Evolutionary conservation across 2,888 invertebrate genomes (phyloP).

Genomic region (Heteromurus nitidus): DNA sequence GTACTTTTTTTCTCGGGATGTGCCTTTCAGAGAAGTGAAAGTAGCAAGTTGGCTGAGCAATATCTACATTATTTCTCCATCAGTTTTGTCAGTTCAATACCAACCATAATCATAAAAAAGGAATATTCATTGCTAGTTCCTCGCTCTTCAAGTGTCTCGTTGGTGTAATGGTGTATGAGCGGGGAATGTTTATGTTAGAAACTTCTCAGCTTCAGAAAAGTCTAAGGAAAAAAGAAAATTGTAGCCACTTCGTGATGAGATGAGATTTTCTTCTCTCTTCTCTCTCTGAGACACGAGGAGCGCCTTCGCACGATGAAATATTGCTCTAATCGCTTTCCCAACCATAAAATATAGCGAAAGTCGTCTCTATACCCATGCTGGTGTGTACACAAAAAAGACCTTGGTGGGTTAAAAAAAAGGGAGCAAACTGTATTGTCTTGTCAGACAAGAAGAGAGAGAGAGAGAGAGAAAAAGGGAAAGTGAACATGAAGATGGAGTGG

Average conservation of each 20-base stretch:
- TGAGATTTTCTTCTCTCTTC: conserved; percentile 30
- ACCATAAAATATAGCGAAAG: conserved; percentile 13
- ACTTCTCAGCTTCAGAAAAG: too few relatives aligned
- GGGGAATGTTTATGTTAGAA: not conserved
- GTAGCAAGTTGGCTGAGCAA: not conserved
- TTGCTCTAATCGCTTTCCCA: conserved; percentile 47
- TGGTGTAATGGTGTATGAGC: not conserved
- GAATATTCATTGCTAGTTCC: conserved; percentile 17
- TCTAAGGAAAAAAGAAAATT: not conserved
- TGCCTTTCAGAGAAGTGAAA: not conserved
- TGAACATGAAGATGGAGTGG: not conserved
- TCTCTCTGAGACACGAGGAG: not conserved
- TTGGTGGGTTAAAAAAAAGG: not conserved
- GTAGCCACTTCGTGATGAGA: conserved; percentile 33
- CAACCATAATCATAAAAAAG: conserved; percentile 32
- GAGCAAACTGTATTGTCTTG: conserved; percentile 4
- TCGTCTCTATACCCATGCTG: too few relatives aligned
- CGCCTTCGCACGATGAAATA: conserved; percentile 32
- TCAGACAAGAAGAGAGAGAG: not conserved
- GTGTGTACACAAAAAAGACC: too few relatives aligned
- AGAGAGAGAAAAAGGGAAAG: not conserved
- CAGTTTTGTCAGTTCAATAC: conserved; percentile 25
- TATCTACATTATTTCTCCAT: conserved; percentile 14
- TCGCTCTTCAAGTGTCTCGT: conserved; percentile 7
- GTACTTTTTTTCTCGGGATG: too few relatives aligned